phyloP scores from a whole-genome alignment of 2,797 vertebrate species.

The Ateles fusciceps region DNA sequence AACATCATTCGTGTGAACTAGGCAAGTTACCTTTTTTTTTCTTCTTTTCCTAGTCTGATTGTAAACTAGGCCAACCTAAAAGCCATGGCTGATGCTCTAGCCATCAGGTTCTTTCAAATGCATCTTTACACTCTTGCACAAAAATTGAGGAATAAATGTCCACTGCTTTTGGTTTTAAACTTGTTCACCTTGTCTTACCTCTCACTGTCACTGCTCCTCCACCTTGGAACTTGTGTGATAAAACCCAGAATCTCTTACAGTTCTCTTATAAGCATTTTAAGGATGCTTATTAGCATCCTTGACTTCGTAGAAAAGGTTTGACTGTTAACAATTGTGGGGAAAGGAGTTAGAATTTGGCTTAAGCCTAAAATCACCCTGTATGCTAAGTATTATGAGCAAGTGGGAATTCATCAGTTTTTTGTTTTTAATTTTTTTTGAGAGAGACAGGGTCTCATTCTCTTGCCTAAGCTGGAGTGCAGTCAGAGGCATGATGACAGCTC shows the following conservation, averaged over 20 bases:
- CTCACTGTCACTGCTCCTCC: constrained; percentile 64
- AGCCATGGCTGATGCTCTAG: constrained; percentile 68
- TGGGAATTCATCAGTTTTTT: background rate
- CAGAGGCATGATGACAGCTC: background rate
- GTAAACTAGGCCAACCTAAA: constrained; percentile 82
- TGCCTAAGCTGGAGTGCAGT: background rate
- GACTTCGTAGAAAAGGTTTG: constrained; percentile 27
- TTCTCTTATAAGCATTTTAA: constrained; percentile 42
- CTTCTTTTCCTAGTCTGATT: constrained; percentile 74
- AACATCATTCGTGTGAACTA: constrained; percentile 81
- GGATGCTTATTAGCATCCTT: constrained; percentile 2
- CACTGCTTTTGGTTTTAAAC: constrained; percentile 85
- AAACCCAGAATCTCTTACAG: constrained; percentile 9
- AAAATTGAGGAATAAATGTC: constrained; percentile 86
- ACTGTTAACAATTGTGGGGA: background rate
- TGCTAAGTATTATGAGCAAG: background rate
- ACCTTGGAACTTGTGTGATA: constrained; percentile 36
- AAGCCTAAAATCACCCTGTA: constrained; percentile 22
- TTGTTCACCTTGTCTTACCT: constrained; percentile 82
- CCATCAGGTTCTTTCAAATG: constrained; percentile 76
- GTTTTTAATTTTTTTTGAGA: too few relatives aligned
- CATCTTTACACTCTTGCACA: constrained; percentile 85
- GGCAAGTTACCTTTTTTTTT: constrained; percentile 79
- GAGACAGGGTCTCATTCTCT: background rate
- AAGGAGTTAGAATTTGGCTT: constrained; percentile 26